Percentiles rank a stretch among this genome's conserved stretches.
These are phyloP conservation scores for Aratinga solstitialis DNA, from an alignment of 2,797 vertebrate genomes.

Conservation along the genomic window DNA sequence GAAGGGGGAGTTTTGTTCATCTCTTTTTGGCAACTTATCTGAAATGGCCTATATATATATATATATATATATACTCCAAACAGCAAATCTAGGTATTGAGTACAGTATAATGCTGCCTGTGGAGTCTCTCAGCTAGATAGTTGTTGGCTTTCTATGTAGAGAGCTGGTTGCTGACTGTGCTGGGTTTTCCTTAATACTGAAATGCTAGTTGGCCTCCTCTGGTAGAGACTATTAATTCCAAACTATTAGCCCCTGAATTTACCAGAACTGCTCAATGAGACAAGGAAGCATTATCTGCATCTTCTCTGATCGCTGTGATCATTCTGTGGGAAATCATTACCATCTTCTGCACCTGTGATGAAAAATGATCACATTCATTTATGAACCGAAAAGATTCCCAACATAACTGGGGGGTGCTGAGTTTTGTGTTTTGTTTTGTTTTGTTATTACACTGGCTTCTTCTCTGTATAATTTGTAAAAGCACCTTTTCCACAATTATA, in stretches of 20 bases:
- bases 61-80: not conserved
- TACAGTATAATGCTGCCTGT: not conserved
- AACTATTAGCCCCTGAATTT: not conserved
- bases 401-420: not conserved
- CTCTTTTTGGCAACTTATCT: not conserved
- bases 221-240: not conserved
- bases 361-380: not conserved
- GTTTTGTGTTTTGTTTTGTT: not conserved
- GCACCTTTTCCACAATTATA: not conserved
- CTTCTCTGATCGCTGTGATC: not conserved
- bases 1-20: not conserved
- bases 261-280: not conserved
- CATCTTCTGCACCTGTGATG: not conserved
- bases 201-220: not conserved
- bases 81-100: not conserved
- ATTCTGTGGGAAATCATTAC: not conserved
- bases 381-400: not conserved
- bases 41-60: not conserved
- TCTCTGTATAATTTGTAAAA: not conserved
- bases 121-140: not conserved
- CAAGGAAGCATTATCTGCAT: not conserved
- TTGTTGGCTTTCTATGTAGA: not conserved
- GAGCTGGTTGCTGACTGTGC: not conserved
- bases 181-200: not conserved
- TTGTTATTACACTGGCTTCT: not conserved